These are phyloP conservation scores for Tiphia femorata DNA, from an alignment of 2,888 invertebrate genomes.

Conservation along the genomic window DNA sequence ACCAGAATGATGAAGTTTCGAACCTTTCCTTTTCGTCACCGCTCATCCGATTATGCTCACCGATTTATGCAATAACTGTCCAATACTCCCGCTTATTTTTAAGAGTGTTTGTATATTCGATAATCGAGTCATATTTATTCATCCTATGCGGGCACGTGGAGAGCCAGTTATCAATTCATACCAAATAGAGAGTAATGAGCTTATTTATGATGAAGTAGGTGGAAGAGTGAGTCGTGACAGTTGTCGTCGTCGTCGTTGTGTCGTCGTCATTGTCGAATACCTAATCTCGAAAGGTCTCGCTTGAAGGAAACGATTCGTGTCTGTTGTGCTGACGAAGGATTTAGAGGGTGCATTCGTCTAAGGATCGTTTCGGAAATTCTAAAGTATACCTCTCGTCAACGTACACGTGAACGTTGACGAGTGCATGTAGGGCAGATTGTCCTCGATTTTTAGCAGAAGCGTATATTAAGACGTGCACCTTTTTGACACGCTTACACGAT, in stretches of 20 bases:
- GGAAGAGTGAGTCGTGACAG: no score
- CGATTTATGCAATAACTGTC: constrained; percentile 52
- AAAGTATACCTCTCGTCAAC: constrained; percentile 9
- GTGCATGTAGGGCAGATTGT: constrained; percentile 17
- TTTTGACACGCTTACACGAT: constrained; percentile 22
- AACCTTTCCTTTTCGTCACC: background rate
- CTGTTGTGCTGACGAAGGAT: background rate
- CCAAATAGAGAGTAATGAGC: constrained; percentile 40
- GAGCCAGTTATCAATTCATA: constrained; percentile 32
- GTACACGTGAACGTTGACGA: constrained; percentile 15
- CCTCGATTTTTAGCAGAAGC: constrained; percentile 16
- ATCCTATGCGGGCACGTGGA: constrained; percentile 18
- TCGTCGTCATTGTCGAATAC: no score
- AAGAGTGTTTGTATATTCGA: constrained; percentile 25
- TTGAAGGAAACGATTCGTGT: constrained; percentile 20
- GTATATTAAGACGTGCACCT: constrained; percentile 21
- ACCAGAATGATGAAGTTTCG: no score
- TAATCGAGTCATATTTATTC: constrained; percentile 35
- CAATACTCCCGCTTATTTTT: constrained; percentile 39
- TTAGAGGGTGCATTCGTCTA: constrained; percentile 16
- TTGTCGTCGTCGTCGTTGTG: no score
- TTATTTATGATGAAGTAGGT: constrained; percentile 29
- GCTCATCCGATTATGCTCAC: constrained; percentile 37
- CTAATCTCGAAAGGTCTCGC: constrained; percentile 2
- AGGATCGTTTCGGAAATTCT: background rate